phyloP scores from a whole-genome alignment of 2,113 vertebrate species.

The Aldabrachelys gigantea region DNA sequence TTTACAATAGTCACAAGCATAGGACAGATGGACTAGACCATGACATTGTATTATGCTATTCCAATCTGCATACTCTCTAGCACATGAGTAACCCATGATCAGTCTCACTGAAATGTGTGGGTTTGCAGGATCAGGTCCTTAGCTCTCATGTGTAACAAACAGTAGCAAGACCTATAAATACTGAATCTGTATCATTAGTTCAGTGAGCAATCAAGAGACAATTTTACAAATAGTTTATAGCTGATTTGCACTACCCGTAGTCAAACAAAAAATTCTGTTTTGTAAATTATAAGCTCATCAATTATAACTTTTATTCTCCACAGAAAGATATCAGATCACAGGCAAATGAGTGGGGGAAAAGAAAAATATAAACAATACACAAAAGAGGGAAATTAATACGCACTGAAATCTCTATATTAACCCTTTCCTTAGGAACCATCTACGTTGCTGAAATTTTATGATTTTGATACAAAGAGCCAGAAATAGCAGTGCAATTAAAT shows the following conservation, averaged over 20 bases:
- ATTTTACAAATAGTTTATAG: accelerated
- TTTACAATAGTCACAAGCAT: background rate
- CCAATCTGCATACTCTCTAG: background rate
- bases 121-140: background rate
- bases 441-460: background rate
- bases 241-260: background rate
- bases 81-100: background rate
- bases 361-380: background rate
- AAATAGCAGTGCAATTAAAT: background rate
- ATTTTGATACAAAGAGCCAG: background rate
- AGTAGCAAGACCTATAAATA: background rate
- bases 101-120: background rate
- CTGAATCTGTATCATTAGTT: background rate
- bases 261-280: background rate
- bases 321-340: background rate
- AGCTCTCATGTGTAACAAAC: background rate
- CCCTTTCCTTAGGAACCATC: background rate
- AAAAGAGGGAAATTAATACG: background rate
- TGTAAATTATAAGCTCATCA: background rate
- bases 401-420: background rate
- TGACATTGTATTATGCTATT: background rate
- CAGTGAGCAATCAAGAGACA: background rate
- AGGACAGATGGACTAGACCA: background rate
- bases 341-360: background rate
- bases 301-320: background rate